Conservation (phyloP, 2,113 vertebrate species). For the Emberiza fucata region DNA sequence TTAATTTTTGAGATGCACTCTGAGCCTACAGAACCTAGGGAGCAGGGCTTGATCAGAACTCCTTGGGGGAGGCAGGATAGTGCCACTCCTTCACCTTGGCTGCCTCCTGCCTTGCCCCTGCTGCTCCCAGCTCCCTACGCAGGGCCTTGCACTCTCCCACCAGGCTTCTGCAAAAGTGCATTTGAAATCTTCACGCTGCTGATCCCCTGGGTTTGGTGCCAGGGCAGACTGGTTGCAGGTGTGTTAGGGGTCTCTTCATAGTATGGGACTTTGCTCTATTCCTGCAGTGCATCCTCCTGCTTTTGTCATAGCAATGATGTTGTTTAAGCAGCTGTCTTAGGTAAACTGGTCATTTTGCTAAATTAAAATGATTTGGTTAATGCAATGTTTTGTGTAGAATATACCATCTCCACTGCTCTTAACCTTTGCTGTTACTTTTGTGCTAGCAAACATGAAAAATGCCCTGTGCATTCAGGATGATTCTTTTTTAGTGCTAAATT, state of each 20-base stretch:
- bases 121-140: neutral
- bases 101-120: neutral
- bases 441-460: neutral
- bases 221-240: neutral
- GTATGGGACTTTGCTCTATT: neutral
- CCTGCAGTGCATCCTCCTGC: neutral
- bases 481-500: neutral
- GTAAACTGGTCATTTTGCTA: neutral
- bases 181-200: neutral
- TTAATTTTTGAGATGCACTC: neutral
- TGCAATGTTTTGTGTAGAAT: neutral
- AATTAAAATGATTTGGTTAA: neutral
- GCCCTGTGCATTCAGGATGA: neutral
- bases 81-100: neutral
- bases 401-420: neutral
- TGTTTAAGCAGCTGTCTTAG: neutral
- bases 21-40: neutral
- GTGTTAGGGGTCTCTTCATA: accelerated
- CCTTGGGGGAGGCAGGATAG: neutral
- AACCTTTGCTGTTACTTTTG: neutral
- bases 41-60: neutral
- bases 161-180: neutral
- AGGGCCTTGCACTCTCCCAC: neutral
- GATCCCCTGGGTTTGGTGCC: neutral
- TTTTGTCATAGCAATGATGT: neutral